Base-by-base conservation (phyloP, 2,797 vertebrate species). In the Catharus ustulatus region DNA sequence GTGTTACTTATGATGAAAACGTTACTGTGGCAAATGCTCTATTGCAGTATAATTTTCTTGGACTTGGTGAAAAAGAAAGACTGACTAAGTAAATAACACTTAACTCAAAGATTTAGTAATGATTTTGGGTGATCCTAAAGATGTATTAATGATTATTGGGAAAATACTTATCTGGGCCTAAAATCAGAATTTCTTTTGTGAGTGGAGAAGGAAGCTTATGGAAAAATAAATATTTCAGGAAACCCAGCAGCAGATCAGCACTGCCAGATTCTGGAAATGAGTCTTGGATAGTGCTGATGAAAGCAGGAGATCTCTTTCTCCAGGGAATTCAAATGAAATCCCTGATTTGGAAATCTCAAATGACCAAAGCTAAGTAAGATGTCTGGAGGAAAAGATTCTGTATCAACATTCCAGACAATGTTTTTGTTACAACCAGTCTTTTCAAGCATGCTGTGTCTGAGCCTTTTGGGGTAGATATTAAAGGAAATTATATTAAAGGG, bases 1-100 rank as follows among this genome's bases (percentile, higher is more conserved):
- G 95, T 95, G 95, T 97, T 98, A 96, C 95, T 97, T 97, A 97
- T 97, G 97, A 98, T 98, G 96, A 97, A 98, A 97, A 96, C 97
- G 96, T 98, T 97, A 93, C 83, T 87, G 49, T 96, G 92, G 97
- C 83, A 96, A 98, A 97, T 95, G 87, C 59, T 80, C 84, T 89
- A 32, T 97, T 96, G 84, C 68, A 92, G 71, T 62, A 77, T 89
- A 73, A 96, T 97, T 97, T 97, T 88, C 59, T 92, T 95, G 95
- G 95, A 97, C 93, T 95, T 94, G 76, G 82, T 93, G 76, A 89
- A 93, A 96, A 96, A 93, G 81, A 95, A 97, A 95, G 92, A 92
- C 84, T 95, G 87, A 96, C 87, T 96, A 96, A 87, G 79, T 96
- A 94, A 89, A 95, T 95, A 96, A 92, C 55, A 94, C 20, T 96